These are phyloP conservation scores for Drosophila paramelanica DNA, from an alignment of 2,888 invertebrate species.

Conservation along the genomic window DNA sequence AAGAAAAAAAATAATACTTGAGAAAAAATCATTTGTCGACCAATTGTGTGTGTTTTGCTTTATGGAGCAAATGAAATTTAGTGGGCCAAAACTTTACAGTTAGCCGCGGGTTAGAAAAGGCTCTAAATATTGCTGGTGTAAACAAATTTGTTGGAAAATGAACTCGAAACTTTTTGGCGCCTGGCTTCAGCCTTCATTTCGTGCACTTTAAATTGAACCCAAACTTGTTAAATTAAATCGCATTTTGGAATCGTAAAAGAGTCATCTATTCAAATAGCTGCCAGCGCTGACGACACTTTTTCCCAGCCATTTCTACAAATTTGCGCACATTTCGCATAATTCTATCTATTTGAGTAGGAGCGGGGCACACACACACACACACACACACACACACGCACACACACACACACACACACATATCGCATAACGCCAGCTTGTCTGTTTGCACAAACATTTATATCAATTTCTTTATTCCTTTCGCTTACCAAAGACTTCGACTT, in stretches of 20 bases:
- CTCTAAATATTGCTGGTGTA: background rate
- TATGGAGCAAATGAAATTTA: conserved; percentile 52
- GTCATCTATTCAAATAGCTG: conserved; percentile 61
- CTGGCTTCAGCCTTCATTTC: background rate
- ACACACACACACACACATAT: background rate
- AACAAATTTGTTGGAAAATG: conserved; percentile 5
- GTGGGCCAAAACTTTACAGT: conserved; percentile 32
- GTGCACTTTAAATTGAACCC: conserved; percentile 30
- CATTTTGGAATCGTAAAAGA: conserved; percentile 50
- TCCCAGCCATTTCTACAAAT: conserved; percentile 55
- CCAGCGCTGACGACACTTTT: conserved; percentile 45
- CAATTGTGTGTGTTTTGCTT: conserved; percentile 24
- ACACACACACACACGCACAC: too few relatives aligned
- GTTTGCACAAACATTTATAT: conserved; percentile 71
- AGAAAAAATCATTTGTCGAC: background rate
- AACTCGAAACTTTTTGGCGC: background rate
- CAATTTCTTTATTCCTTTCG: conserved; percentile 75
- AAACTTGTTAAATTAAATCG: conserved; percentile 27
- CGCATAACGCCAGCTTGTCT: conserved; percentile 28
- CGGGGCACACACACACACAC: background rate
- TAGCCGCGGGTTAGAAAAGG: conserved; percentile 1
- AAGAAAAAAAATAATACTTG: background rate
- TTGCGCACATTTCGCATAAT: conserved; percentile 73
- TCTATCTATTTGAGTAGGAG: conserved; percentile 40
- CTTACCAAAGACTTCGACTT: conserved; percentile 37